These are phyloP conservation scores for Buathra laborator DNA, from an alignment of 2,888 invertebrate genomes.

Conservation along the genomic window DNA sequence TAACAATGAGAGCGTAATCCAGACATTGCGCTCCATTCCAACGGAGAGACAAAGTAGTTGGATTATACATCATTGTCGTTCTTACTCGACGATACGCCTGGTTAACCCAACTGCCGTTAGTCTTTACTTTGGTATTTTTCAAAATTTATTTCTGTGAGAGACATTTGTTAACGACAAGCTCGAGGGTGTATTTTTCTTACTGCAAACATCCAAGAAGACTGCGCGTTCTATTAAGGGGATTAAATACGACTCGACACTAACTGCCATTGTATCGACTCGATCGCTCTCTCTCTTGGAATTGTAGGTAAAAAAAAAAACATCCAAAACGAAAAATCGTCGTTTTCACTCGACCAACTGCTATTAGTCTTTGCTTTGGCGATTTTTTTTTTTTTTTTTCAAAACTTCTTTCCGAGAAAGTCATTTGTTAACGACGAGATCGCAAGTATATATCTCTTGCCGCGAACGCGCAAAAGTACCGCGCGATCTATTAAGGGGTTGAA, in stretches of 20 bases:
- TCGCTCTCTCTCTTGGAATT: no score
- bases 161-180: conserved; percentile 48
- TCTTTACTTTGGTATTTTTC: conserved; percentile 57
- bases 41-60: conserved; percentile 15
- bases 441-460: neutral
- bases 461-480: neutral
- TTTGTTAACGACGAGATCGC: conserved; percentile 29
- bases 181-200: conserved; percentile 1
- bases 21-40: conserved; percentile 9
- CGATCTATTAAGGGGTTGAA: neutral
- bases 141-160: conserved; percentile 11
- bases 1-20: conserved; percentile 47
- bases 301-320: no score
- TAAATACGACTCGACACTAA: neutral
- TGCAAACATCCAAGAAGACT: neutral
- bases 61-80: conserved; percentile 65
- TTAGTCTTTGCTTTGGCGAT: conserved; percentile 43
- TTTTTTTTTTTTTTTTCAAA: conserved; percentile 49
- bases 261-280: no score
- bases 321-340: conserved; percentile 47
- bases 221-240: neutral
- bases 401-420: conserved; percentile 15
- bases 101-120: conserved; percentile 63
- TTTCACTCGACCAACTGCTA: conserved; percentile 52
- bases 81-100: conserved; percentile 58